Evolutionary conservation across 2,797 vertebrate genomes (phyloP), one percentile per base, ranked within the genome.

Genomic region (Bradypodion ventrale): DNA sequence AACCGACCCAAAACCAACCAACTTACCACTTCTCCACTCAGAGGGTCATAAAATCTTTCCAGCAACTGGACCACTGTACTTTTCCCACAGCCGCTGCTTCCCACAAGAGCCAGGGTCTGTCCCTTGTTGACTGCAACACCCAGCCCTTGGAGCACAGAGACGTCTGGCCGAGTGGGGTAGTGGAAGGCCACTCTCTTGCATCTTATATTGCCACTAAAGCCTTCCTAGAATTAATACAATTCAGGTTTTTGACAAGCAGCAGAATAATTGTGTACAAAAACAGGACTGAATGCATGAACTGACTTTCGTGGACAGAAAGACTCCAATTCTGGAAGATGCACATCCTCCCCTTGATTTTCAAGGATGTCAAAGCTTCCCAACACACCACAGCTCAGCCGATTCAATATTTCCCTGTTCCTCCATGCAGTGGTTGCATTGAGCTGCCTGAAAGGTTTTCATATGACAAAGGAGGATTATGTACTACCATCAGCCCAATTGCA

Each of bases 41-140:
- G 27, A 2, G 98, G 95, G 81, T 99, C 97, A 0, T 99, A 99
- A 94, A 98, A 99, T 74, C 98, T 95, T 94, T 98, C 98, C 16
- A 99, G 96, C 59, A 99, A 95, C 91, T 98, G 98, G 83, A 99
- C 95, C 68, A 97, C 96, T 0, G 98, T 99, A 94, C 98, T 99
- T 93, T 99, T 99, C 32, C 98, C 98, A 77, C 98, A 99, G 90
- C 98, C 98, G 2, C 98, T 99, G 96, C 97, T 98, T 35, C 98
- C 98, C 90, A 99, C 98, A 49, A 49, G 46, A 49, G 13, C 46
- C 13, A 49, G 46, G 46, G 13, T 49, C 46, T 49, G 46, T 9
- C 98, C 98, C 84, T 98, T 98, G 84, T 95, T 96, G 91, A 98
- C 97, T 49, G 92, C 86, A 2, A 99, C 93, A 72, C 94, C 97